These are phyloP conservation scores for Ammospiza maritima DNA, from an alignment of 2,797 vertebrate species.

Conservation along the genomic window DNA sequence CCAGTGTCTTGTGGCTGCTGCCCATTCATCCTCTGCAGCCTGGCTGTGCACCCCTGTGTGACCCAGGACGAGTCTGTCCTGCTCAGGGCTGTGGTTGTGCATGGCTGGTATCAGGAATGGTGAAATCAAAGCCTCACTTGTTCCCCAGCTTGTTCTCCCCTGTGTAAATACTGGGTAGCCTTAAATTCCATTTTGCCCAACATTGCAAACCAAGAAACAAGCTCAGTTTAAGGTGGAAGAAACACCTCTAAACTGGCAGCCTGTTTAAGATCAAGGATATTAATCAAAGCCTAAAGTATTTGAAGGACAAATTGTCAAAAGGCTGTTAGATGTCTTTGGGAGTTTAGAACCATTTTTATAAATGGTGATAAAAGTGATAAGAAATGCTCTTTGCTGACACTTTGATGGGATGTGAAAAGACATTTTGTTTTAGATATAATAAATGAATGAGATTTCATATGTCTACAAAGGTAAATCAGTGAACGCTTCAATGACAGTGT, in stretches of 20 bases:
- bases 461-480: neutral
- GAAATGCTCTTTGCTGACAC: neutral
- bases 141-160: neutral
- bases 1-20: neutral
- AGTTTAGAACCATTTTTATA: neutral
- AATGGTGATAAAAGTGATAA: neutral
- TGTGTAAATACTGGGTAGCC: neutral
- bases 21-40: neutral
- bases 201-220: neutral
- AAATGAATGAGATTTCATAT: neutral
- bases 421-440: neutral
- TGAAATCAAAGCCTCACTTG: constrained; percentile 21
- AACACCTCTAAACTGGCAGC: neutral
- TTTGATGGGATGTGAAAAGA: neutral
- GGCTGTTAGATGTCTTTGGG: neutral
- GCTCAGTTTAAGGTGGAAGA: neutral
- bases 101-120: neutral
- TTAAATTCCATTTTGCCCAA: neutral
- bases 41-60: neutral
- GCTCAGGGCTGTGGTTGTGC: constrained; percentile 1
- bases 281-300: neutral
- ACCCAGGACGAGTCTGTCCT: constrained; percentile 14
- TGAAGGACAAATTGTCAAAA: neutral
- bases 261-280: neutral
- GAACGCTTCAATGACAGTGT: neutral